Base-by-base conservation (phyloP, 2,113 vertebrate genomes). In the Morphnarchus princeps region DNA sequence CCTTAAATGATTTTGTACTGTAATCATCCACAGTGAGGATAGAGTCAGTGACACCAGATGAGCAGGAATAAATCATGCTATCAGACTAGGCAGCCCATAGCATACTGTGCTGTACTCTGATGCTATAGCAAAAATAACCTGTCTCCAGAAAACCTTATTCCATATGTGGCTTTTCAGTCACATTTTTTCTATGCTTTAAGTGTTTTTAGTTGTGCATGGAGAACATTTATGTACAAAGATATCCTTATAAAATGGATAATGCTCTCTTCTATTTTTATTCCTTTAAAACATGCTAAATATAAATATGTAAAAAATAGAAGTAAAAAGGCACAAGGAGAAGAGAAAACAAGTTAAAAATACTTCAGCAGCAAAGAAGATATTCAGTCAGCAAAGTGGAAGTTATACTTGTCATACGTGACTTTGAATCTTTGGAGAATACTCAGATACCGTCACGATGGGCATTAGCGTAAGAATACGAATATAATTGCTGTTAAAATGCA, bases 251-350 rank as follows among this genome's bases (percentile, higher is more conserved):
- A 84, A 77, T 10, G 74, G 38, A 69, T 93, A 83, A 24, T 31
- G 38, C 49, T 93, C 20, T 82, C 43, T 83, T 94, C 92, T 93
- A 84, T 94, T 96, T 91, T 95, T 85, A 73, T 91, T 89, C 72
- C 65, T 92, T 84, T 91, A 95, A 94, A 43, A 94, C 62, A 40
- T 31, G 49, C 85, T 95, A 97, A 96, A 88, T 93, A 62, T 87
- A 85, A 90, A 81, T 83, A 45, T 61, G 34, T 26, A 55, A 54
- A 94, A 80, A 89, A 43, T 47, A 67, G 85, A 92, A 65, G 43
- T n/a, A 62, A 80, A 96, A 95, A 95, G 52, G 20, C 40, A 45
- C 61, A 61, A 89, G 29, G 24, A 89, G 31, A 92, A 86, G 59
- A 71, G 42, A 90, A 77, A 86, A 38, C 10, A 18, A 83, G 55